A percentile compares a stretch with the other conserved stretches of the same genome.
Conservation (phyloP, 2,113 vertebrate genomes). For the Reinhardtius hippoglossoides region DNA sequence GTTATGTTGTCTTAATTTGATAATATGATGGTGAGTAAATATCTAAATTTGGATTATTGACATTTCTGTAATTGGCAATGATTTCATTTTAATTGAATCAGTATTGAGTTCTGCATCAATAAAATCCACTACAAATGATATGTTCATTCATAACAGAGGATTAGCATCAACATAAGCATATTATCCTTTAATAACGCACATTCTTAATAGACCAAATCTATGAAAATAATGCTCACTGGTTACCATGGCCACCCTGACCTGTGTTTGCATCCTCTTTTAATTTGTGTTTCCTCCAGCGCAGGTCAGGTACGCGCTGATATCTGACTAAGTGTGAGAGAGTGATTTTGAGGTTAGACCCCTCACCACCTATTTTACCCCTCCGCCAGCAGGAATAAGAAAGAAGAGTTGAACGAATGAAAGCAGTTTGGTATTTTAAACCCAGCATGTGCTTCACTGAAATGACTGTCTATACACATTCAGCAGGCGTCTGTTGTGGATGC, state of each 20-base stretch:
- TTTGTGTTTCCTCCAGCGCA: conserved; percentile 8
- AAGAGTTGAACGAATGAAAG: neutral
- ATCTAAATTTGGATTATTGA: conserved; percentile 5
- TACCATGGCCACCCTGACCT: neutral
- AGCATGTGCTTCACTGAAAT: neutral
- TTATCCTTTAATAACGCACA: conserved; percentile 14
- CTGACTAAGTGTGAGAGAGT: conserved; percentile 34
- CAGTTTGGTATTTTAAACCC: neutral
- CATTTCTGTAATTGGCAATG: conserved; percentile 16
- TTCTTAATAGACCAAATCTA: neutral
- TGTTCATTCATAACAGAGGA: conserved; percentile 21
- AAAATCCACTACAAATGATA: conserved; percentile 11
- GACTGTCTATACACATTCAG: conserved; percentile 7
- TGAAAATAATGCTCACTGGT: conserved; percentile 1
- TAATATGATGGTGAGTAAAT: neutral
- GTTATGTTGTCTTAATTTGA: neutral
- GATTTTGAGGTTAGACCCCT: conserved; percentile 18
- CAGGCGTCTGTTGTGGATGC: conserved; percentile 41
- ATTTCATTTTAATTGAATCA: conserved; percentile 37
- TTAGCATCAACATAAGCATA: conserved; percentile 12
- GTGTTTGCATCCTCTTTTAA: conserved; percentile 22
- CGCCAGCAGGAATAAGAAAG: conserved; percentile 16
- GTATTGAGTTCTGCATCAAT: conserved; percentile 46
- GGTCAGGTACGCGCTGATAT: neutral
- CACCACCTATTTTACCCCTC: neutral